Base-by-base conservation (phyloP, 2,797 vertebrate species). In the Euphonia xanthogaster region DNA sequence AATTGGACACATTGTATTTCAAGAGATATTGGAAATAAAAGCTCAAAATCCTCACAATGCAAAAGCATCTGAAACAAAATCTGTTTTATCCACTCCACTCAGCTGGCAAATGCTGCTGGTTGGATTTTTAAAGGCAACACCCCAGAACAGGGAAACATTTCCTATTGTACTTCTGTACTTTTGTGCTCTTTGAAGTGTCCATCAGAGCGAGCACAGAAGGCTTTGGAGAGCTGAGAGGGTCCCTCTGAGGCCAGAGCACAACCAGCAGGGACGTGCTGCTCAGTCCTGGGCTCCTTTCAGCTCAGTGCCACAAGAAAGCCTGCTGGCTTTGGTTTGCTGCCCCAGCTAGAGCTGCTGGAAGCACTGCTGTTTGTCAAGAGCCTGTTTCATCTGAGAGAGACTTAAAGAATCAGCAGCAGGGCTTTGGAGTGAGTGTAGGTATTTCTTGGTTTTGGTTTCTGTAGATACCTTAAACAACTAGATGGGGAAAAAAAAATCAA, bases 401-500 rank as follows among this genome's bases (percentile, higher is more conserved):
- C 35, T 65, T 4, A 31, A 75, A 85, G 31, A 28, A n/a, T 24
- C 17, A 61, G 47, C 14, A 45, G 19, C 19, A 81, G 42, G 33
- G 61, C 65, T 80, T 61, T 58, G 35, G 25, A 67, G 65, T 12
- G 24, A 75, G 51, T 27, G 22, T 9, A 51, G 39, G 4, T 57
- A 50, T 53, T 73, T 44, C 71, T 72, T 44, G 42, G 11, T 0
- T 90, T 95, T 67, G 11, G 37, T 86, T 72, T 39, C 65, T 60
- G 18, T 45, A 51, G 45, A 42, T 58, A 20, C 13, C 54, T 65
- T 19, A 33, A 78, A 67, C 18, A 84, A 54, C 27, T 60, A 76
- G 44, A 51, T 3, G 16, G 12, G 10, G 0, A 0, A 3, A 21
- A 24, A 42, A 42, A 48, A 35, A 35, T 50, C n/a, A 42, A 12